These are phyloP conservation scores for Anser cygnoides DNA, from an alignment of 2,113 vertebrate genomes.

Conservation along the genomic window DNA sequence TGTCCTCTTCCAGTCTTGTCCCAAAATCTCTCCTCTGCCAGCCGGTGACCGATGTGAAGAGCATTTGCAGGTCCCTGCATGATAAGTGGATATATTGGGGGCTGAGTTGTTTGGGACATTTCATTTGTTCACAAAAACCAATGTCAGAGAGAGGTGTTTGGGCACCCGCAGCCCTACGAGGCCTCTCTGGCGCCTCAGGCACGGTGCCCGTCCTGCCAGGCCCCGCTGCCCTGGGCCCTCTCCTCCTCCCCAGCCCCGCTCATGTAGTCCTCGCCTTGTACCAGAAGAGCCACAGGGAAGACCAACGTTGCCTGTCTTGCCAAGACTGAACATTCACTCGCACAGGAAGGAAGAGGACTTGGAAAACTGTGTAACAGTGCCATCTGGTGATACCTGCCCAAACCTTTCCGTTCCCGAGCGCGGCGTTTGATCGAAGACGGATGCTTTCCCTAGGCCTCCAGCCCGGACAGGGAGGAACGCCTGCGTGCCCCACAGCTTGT, in stretches of 20 bases:
- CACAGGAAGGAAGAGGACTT: background rate
- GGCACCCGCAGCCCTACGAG: fast-evolving
- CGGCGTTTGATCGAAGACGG: background rate
- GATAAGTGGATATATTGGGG: background rate
- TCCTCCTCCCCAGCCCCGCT: fast-evolving
- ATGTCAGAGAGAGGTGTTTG: background rate
- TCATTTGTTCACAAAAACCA: background rate
- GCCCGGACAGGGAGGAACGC: fast-evolving
- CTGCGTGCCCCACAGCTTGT: background rate
- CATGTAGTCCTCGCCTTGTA: background rate
- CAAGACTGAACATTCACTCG: conserved; percentile 26
- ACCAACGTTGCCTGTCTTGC: background rate
- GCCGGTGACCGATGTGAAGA: background rate
- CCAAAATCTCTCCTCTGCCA: background rate
- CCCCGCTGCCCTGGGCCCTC: background rate
- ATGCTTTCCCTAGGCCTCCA: background rate
- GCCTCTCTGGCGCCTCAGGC: background rate
- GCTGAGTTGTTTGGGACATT: background rate
- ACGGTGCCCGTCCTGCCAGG: background rate
- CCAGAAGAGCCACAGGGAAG: background rate
- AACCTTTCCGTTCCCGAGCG: background rate
- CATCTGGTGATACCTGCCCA: conserved; percentile 62
- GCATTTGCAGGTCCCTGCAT: background rate
- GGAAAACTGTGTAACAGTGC: conserved; percentile 68
- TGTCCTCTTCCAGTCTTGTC: background rate